Evolutionary conservation across 2,113 vertebrate genomes (phyloP), one percentile per base, ranked within the genome.

Genomic region (Hyperoodon ampullatus): DNA sequence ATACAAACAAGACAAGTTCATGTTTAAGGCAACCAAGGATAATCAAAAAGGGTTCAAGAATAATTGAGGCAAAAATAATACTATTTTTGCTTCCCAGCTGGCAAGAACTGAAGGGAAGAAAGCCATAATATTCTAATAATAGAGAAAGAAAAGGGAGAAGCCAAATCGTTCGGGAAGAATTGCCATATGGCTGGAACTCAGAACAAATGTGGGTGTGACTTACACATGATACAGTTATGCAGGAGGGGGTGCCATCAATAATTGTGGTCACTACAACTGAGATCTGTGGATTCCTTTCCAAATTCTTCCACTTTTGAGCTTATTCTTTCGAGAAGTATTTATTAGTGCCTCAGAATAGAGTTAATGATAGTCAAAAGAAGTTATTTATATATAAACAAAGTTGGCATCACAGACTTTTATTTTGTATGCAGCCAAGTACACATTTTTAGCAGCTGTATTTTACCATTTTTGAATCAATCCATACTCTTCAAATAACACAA

Each of bases 21-120:
- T 70, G 13, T 93, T 35, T 83, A 91, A 96, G 42, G 30, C 8
- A 95, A 86, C 39, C 10, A 77, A 96, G 72, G 63, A 72, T 75
- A 82, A 91, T 93, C 12, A 24, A 65, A 96, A 85, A 72, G 10
- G 5, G 39, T 92, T 93, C 28, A 88, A 72, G 75, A 97, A 72
- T 53, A 97, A 83, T 81, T 78, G 91, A 96, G 44, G 30, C 58
- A 96, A 96, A 96, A 97, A 85, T 72, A 90, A 90, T 65, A 35
- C 6, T 88, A 33, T 35, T 86, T 89, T 90, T 97, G 72, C 58
- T 96, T 94, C 44, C 47, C 35, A 98, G 50, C 61, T 98, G 97
- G 88, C 42, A 53, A 74, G 55, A 92, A 44, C 53, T 85, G 21
- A 94, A 72, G 61, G 50, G 74, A 80, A 88, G 30, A 75, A 80